phyloP scores from a whole-genome alignment of 2,113 vertebrate genomes.

The Perca schrenkii region DNA sequence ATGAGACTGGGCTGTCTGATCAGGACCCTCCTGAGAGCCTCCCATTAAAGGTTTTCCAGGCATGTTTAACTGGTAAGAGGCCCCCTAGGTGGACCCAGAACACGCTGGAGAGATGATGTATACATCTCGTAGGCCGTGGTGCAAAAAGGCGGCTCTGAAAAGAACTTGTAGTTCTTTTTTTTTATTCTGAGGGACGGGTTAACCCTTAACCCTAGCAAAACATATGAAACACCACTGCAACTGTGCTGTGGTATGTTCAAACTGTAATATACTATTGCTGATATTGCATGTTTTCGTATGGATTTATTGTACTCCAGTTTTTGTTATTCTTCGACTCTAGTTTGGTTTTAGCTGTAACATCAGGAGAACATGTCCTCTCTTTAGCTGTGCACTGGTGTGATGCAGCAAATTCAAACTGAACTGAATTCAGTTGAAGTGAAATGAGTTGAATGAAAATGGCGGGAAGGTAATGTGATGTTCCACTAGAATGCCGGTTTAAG shows the following conservation, averaged over 20 bases:
- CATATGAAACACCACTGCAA: neutral
- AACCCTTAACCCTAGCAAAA: too few relatives aligned
- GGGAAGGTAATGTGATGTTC: conserved; percentile 34
- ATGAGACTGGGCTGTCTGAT: too few relatives aligned
- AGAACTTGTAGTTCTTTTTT: too few relatives aligned
- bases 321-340: neutral
- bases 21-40: too few relatives aligned
- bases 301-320: neutral
- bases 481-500: conserved; percentile 56
- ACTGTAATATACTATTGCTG: neutral
- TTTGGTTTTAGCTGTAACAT: neutral
- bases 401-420: conserved; percentile 19
- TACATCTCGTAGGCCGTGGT: too few relatives aligned
- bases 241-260: neutral
- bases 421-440: conserved; percentile 3
- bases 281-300: neutral
- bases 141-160: neutral
- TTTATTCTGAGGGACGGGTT: neutral
- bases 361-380: too few relatives aligned
- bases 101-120: too few relatives aligned
- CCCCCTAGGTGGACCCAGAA: too few relatives aligned
- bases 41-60: too few relatives aligned
- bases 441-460: conserved; percentile 26
- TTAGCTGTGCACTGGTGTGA: neutral
- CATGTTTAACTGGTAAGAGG: too few relatives aligned